Percentiles rank a stretch among this genome's conserved stretches.
phyloP scores from a whole-genome alignment of 2,888 invertebrate species.

The Sipunculus nudus region DNA sequence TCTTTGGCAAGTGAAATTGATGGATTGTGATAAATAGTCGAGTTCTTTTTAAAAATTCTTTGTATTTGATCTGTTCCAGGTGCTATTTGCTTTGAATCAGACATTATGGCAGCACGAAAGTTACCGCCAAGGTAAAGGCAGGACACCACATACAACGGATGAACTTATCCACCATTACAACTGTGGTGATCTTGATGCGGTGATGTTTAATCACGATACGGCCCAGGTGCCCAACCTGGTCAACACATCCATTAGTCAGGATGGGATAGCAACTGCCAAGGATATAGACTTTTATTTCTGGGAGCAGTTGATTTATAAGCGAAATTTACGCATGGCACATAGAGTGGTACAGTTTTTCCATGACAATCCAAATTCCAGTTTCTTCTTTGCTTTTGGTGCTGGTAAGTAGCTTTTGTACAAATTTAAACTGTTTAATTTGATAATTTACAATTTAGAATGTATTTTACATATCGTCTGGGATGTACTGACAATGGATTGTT shows the following conservation, averaged over 20 bases:
- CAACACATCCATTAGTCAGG: slow-evolving; percentile 52
- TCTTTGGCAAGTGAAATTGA: no score
- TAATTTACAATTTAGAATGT: no score
- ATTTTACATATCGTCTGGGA: no score
- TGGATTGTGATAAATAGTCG: no score
- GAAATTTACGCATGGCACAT: slow-evolving; percentile 70
- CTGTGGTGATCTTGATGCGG: slow-evolving; percentile 67
- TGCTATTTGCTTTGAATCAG: slow-evolving; percentile 68
- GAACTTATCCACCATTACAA: slow-evolving; percentile 68
- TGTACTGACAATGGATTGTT: no score
- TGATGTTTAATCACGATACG: slow-evolving; percentile 66
- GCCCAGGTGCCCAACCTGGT: slow-evolving; percentile 59
- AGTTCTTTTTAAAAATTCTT: no score
- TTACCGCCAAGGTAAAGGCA: slow-evolving; percentile 49
- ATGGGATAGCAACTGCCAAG: slow-evolving; percentile 52
- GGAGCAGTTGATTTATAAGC: slow-evolving; percentile 69
- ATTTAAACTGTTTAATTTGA: no score
- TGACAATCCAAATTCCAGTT: slow-evolving; percentile 66
- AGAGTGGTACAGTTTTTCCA: slow-evolving; percentile 66
- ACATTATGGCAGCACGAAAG: slow-evolving; percentile 67
- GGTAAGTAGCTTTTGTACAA: no score
- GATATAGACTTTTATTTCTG: slow-evolving; percentile 69
- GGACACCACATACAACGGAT: slow-evolving; percentile 59
- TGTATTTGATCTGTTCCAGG: no score
- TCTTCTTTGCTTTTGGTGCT: slow-evolving; percentile 71